Evolutionary conservation across 1,140 invertebrate genomes (phyloP), one percentile per base, ranked within the genome.

Genomic region (Tetragnatha versicolor): DNA sequence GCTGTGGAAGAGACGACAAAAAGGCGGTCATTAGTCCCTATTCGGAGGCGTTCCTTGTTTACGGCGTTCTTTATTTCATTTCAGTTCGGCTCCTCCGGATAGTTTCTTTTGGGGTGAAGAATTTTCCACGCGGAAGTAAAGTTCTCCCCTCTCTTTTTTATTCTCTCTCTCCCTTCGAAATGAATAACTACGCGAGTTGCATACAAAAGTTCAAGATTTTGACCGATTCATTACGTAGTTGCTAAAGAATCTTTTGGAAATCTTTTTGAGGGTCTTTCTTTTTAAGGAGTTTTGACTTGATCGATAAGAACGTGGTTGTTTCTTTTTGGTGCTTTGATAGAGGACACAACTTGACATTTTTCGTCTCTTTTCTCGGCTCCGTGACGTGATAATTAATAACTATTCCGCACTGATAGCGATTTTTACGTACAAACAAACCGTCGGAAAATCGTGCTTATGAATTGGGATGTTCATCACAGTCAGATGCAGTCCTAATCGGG

Each of bases 11-110:
- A n/a, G 29, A 37, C 49, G 31, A 51, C 47, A 70, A 70, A 70
- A 70, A 70, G 66, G 66, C 47, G 66, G 66, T 37, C 47, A 39
- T 53, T 70, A 37, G 49, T 70, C 39, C 29, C 45, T 25, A 55
- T 70, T 49, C 47, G 66, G 37, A 51, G 47, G 66, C 66, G 33
- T 39, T 70, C 55, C n/a, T 33, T 70, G 66, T 70, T 51, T 53
- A 53, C 25, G 55, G 33, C 47, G 55, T 70, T 70, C 35, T 70
- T 70, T 70, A 33, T 53, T 39, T 55, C 55, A 22, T 42, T 55
- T 58, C 53, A 58, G 53, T 58, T 58, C 53, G 53, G 35, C 22
- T 27, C 53, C 20, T 31, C 27, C 53, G 2, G 27, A n/a, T 14
- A 31, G 29, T 31, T 66, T 17, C 12, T 27, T 39, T 66, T 47